phyloP scores from a whole-genome alignment of 1,140 invertebrate genomes.

The Musca vetustissima region DNA sequence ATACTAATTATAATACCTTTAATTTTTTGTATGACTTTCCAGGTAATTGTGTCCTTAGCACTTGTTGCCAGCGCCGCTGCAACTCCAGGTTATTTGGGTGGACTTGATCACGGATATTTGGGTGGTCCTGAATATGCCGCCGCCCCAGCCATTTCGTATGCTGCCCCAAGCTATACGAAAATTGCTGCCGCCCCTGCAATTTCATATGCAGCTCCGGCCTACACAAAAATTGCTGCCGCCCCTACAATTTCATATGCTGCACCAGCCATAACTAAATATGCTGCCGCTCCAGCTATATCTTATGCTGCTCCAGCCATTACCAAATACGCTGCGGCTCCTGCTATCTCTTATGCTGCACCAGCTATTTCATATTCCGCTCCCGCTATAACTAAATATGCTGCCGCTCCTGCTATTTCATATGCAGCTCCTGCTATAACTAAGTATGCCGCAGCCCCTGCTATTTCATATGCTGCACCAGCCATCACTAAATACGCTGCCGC shows the following conservation, averaged over 20 bases:
- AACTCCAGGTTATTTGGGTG: conserved; percentile 46
- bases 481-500: conserved; percentile 35
- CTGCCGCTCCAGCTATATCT: conserved; percentile 33
- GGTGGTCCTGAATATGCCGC: conserved; percentile 33
- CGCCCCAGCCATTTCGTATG: conserved; percentile 36
- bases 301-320: conserved; percentile 30
- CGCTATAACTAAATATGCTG: conserved; percentile 25
- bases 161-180: not conserved
- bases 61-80: conserved; percentile 46
- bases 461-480: conserved; percentile 37
- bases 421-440: conserved; percentile 30
- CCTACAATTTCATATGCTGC: conserved; percentile 25
- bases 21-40: not conserved
- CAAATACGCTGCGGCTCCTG: conserved; percentile 26
- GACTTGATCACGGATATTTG: conserved; percentile 27
- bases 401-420: conserved; percentile 8
- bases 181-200: conserved; percentile 35
- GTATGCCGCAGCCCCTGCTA: conserved; percentile 34
- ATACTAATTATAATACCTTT: too few relatives aligned
- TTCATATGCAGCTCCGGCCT: conserved; percentile 14
- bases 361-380: conserved; percentile 26
- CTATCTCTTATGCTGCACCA: conserved; percentile 32
- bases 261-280: conserved; percentile 30
- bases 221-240: conserved; percentile 20
- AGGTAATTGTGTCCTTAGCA: conserved; percentile 41